phyloP scores from a whole-genome alignment of 1,140 invertebrate species.

The Drosophila kikkawai region DNA sequence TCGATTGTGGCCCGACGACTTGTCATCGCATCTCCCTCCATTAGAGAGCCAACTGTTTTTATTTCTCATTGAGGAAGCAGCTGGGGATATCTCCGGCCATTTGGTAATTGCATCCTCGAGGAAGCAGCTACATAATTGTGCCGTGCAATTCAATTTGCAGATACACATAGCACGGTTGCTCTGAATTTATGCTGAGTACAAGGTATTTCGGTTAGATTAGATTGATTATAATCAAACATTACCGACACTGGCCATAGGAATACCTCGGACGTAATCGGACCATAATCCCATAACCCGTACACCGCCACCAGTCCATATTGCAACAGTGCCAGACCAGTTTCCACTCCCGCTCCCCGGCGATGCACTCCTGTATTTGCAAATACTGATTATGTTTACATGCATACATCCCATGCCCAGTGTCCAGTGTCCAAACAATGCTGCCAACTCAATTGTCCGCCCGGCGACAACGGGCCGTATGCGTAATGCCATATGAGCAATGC shows the following conservation, averaged over 20 bases:
- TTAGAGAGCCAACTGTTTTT: constrained; percentile 28
- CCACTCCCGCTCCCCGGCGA: neutral
- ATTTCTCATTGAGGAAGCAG: constrained; percentile 61
- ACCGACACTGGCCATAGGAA: neutral
- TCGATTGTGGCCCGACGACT: constrained; percentile 46
- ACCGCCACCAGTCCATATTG: neutral
- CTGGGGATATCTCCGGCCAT: constrained; percentile 47
- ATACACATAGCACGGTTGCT: neutral
- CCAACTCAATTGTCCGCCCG: constrained; percentile 67
- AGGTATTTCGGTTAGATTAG: constrained; percentile 27
- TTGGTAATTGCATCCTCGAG: constrained; percentile 67
- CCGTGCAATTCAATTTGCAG: constrained; percentile 12
- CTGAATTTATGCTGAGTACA: constrained; percentile 25
- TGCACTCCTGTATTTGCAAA: constrained; percentile 78
- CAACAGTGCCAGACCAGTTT: too few species aligned
- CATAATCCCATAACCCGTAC: constrained; percentile 35
- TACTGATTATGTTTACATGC: constrained; percentile 83
- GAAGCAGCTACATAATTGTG: constrained; percentile 40
- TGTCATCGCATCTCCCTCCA: constrained; percentile 34
- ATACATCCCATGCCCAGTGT: constrained; percentile 67
- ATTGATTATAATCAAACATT: constrained; percentile 45
- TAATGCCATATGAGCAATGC: constrained; percentile 78
- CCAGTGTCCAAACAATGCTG: constrained; percentile 67
- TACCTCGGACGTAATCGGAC: constrained; percentile 18
- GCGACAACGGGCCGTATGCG: constrained; percentile 74